Conservation (phyloP, 1,140 invertebrate genomes). For the Zaprionus vittiger region DNA sequence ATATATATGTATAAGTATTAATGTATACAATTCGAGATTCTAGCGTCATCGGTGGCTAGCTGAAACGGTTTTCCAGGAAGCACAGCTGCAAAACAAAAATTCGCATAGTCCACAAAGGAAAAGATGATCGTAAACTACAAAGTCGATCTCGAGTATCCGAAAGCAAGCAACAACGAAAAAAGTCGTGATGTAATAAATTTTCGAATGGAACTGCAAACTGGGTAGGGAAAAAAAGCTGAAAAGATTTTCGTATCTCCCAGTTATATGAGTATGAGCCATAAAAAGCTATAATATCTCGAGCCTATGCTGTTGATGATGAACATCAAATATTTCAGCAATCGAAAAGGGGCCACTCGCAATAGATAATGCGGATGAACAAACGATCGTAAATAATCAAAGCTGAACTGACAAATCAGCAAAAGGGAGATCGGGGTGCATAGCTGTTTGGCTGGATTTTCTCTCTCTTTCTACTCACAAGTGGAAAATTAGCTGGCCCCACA, state of each 20-base stretch:
- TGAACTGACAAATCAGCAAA: conserved; percentile 71
- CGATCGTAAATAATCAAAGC: conserved; percentile 75
- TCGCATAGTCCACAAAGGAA: conserved; percentile 42
- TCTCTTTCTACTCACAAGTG: conserved; percentile 55
- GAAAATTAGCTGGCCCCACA: conserved; percentile 71
- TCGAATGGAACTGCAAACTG: conserved; percentile 36
- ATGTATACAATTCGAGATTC: conserved; percentile 21
- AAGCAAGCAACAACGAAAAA: conserved; percentile 34
- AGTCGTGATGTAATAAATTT: conserved; percentile 80
- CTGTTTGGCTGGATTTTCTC: conserved; percentile 6
- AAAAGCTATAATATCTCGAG: conserved; percentile 43
- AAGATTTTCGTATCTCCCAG: conserved; percentile 45
- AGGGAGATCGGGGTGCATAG: conserved; percentile 17
- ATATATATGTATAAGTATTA: neutral
- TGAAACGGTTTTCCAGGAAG: conserved; percentile 74
- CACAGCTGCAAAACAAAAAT: conserved; percentile 74
- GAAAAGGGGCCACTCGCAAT: conserved; percentile 5
- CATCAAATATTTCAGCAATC: conserved; percentile 46
- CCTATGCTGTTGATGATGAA: conserved; percentile 47
- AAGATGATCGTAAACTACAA: conserved; percentile 58
- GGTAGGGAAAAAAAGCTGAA: conserved; percentile 47
- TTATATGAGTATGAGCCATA: conserved; percentile 49
- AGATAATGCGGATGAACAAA: conserved; percentile 45
- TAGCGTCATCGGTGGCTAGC: conserved; percentile 53
- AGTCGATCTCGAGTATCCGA: conserved; percentile 41